These are phyloP conservation scores for Xenopus borealis DNA, from an alignment of 2,113 vertebrate genomes.

Conservation along the genomic window DNA sequence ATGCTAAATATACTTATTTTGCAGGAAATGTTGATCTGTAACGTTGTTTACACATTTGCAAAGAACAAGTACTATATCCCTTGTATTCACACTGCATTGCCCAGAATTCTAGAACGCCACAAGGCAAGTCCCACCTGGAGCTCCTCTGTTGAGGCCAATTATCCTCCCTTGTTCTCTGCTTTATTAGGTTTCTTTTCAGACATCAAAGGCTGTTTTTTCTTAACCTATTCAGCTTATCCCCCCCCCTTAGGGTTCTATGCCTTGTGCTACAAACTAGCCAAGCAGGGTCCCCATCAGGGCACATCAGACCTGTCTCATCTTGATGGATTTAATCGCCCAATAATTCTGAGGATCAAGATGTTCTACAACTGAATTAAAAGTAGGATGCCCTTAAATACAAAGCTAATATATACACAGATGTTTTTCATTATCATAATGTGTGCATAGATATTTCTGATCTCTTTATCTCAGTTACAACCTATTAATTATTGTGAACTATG, in stretches of 20 bases:
- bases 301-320: slow-evolving; percentile 5
- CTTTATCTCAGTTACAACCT: no score
- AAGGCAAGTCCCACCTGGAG: slow-evolving; percentile 44
- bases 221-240: slow-evolving; percentile 30
- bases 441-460: no score
- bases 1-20: no score
- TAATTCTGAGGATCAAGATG: background rate
- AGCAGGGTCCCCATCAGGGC: background rate
- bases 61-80: background rate
- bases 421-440: background rate
- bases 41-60: no score
- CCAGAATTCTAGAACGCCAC: slow-evolving; percentile 30
- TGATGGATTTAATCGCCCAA: background rate
- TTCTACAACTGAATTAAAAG: background rate
- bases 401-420: background rate
- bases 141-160: slow-evolving; percentile 33
- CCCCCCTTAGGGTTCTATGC: slow-evolving; percentile 23
- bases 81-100: slow-evolving; percentile 30
- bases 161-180: slow-evolving; percentile 41
- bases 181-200: slow-evolving; percentile 44
- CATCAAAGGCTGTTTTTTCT: slow-evolving; percentile 35
- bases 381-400: background rate
- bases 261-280: slow-evolving; percentile 16
- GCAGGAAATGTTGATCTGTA: no score
- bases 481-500: no score